These are phyloP conservation scores for Syrista parreyssii DNA, from an alignment of 2,888 invertebrate genomes.

Conservation along the genomic window DNA sequence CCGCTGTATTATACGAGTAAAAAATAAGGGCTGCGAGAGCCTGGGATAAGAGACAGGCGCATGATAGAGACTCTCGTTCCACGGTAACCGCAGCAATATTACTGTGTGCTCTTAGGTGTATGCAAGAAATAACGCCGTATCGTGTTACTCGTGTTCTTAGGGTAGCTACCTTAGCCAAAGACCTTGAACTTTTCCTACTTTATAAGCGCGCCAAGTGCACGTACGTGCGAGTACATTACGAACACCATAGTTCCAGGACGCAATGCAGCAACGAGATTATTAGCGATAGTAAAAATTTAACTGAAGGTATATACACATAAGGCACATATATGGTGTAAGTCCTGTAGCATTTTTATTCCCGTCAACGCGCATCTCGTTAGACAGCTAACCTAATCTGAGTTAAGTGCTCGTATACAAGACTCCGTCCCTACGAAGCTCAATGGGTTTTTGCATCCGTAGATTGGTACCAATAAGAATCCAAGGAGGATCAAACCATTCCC, in stretches of 20 bases:
- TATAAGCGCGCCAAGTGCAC: neutral
- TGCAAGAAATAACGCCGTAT: constrained; percentile 34
- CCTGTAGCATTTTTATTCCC: neutral
- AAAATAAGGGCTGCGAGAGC: neutral
- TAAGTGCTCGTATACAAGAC: constrained; percentile 39
- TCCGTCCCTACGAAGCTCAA: neutral
- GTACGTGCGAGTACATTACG: neutral
- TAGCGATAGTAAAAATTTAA: too few species aligned
- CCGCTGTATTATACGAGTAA: neutral
- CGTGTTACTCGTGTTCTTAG: constrained; percentile 32
- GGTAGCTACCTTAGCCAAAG: constrained; percentile 4
- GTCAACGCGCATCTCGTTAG: constrained; percentile 9
- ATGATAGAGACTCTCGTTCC: neutral
- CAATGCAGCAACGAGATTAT: neutral
- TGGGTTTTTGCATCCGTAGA: too few species aligned
- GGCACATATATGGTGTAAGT: too few species aligned
- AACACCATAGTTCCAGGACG: neutral
- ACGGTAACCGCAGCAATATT: constrained; percentile 27
- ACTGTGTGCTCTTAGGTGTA: constrained; percentile 21
- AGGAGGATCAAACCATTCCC: neutral
- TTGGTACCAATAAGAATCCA: neutral
- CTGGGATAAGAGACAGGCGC: neutral
- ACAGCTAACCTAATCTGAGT: constrained; percentile 45
- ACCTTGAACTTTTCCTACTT: constrained; percentile 22
- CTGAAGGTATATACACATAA: too few species aligned